Base-by-base conservation (phyloP, 1,140 invertebrate genomes). In the Caenorhabditis remanei region DNA sequence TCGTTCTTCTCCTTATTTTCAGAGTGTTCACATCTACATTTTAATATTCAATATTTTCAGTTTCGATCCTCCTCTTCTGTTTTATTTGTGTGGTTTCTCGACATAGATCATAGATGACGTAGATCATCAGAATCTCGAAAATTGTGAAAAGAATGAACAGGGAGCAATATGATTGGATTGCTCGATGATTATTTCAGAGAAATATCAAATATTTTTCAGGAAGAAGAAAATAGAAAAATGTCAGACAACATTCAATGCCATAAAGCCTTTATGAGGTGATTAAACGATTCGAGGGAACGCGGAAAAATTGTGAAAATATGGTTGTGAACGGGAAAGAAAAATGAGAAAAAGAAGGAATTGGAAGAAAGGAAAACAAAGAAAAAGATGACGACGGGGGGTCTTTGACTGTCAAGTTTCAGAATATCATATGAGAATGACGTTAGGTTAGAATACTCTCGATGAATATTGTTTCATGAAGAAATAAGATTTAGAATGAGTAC, bases 261-360 rank as follows among this genome's bases (percentile, higher is more conserved):
- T 71, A 71, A 71, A 65, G 21, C 24, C 19, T 65, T 65, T 65
- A 71, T 71, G 40, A 71, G 65, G 65, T 71, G 65, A 71, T 71
- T 19, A 71, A 71, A 71, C 40, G 65, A 71, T 43, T 71, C 65
- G 41, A 19, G 16, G 21, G 61, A 40, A 63, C 24, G n/a, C 11
- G 11, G n/a, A 63, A 32, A 63, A 11, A 21, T 21, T 5, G 9
- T 11, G n/a, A 13, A 32, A 40, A 63, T 32, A 21, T 19, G 24
- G 32, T 32, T 32, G 32, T 32, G 32, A 32, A 32, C 32, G 32
- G 2, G 32, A 32, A 32, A 63, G 21, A 63, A 63, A 5, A 63
- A 32, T 63, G 32, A 32, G 24, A 32, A 24, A 40, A 63, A 21
- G n/a, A 11, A 32, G 19, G 55, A 58, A 58, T 14, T 21, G 24